These are phyloP conservation scores for Drosophila vallismaia DNA, from an alignment of 2,888 invertebrate species.

Conservation along the genomic window DNA sequence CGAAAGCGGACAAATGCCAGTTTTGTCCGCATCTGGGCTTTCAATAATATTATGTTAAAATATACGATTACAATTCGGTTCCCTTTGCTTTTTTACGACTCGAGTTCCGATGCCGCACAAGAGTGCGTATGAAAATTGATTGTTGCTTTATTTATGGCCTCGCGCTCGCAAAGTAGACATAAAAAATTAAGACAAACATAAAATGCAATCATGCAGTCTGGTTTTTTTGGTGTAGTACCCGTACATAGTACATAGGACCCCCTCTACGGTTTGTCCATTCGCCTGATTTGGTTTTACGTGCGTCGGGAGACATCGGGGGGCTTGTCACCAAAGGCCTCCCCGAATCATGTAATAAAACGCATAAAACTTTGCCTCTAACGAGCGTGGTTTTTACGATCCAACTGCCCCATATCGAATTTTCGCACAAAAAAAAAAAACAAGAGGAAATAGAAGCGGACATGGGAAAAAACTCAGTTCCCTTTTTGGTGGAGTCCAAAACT, in stretches of 20 bases:
- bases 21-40: slow-evolving; percentile 46
- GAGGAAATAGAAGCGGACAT: not conserved
- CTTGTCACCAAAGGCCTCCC: slow-evolving; percentile 23
- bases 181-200: slow-evolving; percentile 78
- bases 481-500: slow-evolving; percentile 3
- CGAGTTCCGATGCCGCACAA: slow-evolving; percentile 55
- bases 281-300: slow-evolving; percentile 78
- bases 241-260: slow-evolving; percentile 6
- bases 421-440: not conserved
- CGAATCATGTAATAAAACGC: slow-evolving; percentile 65
- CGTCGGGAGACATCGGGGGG: slow-evolving; percentile 51
- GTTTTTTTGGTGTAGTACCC: slow-evolving; percentile 19
- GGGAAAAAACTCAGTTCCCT: slow-evolving; percentile 4
- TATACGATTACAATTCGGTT: slow-evolving; percentile 72
- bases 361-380: slow-evolving; percentile 75
- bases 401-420: slow-evolving; percentile 33
- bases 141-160: slow-evolving; percentile 75
- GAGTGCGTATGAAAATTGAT: slow-evolving; percentile 80
- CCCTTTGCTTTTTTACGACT: slow-evolving; percentile 61
- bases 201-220: slow-evolving; percentile 78
- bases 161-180: slow-evolving; percentile 68
- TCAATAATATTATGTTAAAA: slow-evolving; percentile 77
- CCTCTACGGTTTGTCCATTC: slow-evolving; percentile 60
- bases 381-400: slow-evolving; percentile 70
- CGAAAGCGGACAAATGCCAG: slow-evolving; percentile 23